A percentile compares a stretch with the other conserved stretches of the same genome.
phyloP scores from a whole-genome alignment of 2,888 invertebrate species.

The Diplazon laetatorius region DNA sequence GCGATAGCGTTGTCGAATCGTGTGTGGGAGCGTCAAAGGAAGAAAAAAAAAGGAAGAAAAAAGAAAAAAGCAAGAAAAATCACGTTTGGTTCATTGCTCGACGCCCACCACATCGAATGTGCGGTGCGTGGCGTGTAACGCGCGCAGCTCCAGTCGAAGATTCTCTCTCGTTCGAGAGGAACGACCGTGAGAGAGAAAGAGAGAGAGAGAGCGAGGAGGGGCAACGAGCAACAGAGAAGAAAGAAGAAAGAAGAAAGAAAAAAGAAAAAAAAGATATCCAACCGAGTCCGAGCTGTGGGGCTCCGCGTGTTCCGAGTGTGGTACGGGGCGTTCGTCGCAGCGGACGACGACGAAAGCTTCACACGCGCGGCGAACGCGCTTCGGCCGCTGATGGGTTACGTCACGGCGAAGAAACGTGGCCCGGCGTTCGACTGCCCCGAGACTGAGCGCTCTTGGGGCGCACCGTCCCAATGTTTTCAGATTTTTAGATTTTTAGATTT shows the following conservation, averaged over 20 bases:
- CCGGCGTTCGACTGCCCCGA: slow-evolving; percentile 33
- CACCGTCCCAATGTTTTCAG: no score
- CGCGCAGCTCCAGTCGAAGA: neutral
- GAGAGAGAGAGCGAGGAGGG: no score
- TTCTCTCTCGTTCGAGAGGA: neutral
- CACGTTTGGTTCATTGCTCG: slow-evolving; percentile 8
- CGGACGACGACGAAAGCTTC: slow-evolving; percentile 34
- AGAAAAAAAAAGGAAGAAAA: no score
- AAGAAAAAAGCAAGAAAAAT: no score
- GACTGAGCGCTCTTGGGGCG: no score
- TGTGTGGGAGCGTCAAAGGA: no score
- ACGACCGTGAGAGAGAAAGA: neutral
- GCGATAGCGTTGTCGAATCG: no score
- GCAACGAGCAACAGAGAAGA: no score
- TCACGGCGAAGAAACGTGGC: slow-evolving; percentile 67
- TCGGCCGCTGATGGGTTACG: slow-evolving; percentile 64
- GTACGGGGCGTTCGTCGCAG: slow-evolving; percentile 40
- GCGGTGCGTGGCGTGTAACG: neutral
- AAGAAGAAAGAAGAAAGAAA: neutral
- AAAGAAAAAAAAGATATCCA: neutral
- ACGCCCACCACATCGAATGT: neutral
- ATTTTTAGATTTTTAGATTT: no score
- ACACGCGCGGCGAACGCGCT: slow-evolving; percentile 60
- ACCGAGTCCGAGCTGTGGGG: slow-evolving; percentile 22
- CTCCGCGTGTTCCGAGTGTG: slow-evolving; percentile 53